These are phyloP conservation scores for Platygyra sinensis DNA, from an alignment of 64 coral and sea anemone species.

Conservation along the genomic window DNA sequence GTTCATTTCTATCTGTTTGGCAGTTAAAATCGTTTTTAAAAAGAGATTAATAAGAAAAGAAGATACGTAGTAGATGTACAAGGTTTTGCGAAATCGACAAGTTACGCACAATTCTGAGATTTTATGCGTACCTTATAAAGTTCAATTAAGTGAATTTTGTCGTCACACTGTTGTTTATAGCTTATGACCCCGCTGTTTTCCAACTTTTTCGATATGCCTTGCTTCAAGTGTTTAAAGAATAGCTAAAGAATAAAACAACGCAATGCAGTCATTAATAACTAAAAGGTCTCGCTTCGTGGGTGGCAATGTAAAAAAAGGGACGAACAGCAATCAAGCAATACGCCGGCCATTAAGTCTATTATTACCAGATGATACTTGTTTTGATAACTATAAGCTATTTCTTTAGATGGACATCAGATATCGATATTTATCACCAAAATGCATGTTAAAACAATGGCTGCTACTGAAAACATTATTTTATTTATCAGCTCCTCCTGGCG, in stretches of 20 bases:
- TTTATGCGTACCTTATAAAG: background rate
- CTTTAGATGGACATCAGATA: background rate
- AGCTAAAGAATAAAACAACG: background rate
- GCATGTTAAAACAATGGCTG: background rate
- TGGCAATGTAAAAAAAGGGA: background rate
- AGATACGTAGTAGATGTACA: background rate
- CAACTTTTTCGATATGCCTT: no score
- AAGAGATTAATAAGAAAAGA: background rate
- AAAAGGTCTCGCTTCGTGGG: background rate
- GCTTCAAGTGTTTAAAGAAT: no score
- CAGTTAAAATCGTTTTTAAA: background rate
- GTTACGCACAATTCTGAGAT: background rate
- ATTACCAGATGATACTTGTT: constrained; percentile 12
- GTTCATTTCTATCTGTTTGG: background rate
- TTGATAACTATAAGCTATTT: constrained; percentile 10
- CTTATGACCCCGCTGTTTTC: no score
- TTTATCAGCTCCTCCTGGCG: no score
- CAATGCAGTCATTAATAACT: background rate
- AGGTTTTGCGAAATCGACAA: background rate
- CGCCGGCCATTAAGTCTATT: background rate
- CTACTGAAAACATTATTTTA: no score
- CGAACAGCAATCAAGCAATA: background rate
- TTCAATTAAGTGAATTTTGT: background rate
- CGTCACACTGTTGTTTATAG: background rate
- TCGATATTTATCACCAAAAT: constrained; percentile 23